A percentile compares a stretch with the other conserved stretches of the same genome.
phyloP scores from a whole-genome alignment of 2,888 invertebrate species.

The Disparrhopalites patrizii region DNA sequence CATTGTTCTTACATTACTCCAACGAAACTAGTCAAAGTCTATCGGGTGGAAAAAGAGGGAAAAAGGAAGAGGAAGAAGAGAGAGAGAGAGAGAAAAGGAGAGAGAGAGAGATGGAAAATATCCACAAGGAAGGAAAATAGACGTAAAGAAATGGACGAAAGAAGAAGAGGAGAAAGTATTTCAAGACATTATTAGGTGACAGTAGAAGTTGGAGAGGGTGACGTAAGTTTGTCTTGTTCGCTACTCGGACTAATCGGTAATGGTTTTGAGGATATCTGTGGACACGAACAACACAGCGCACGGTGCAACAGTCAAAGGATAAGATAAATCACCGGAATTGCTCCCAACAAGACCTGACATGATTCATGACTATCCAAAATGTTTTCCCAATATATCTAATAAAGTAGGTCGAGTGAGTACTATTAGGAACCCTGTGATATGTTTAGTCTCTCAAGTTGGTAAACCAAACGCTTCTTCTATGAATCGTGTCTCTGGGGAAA shows the following conservation, averaged over 20 bases:
- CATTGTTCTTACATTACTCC: no score
- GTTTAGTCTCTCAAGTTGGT: conserved; percentile 15
- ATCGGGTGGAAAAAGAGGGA: not conserved
- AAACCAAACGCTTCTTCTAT: conserved; percentile 5
- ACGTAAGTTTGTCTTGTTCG: conserved; percentile 7
- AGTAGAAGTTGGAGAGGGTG: conserved; percentile 5
- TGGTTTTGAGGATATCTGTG: conserved; percentile 12
- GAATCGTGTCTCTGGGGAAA: not conserved
- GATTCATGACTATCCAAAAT: conserved; percentile 42
- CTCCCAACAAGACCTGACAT: conserved; percentile 33
- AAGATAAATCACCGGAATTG: conserved; percentile 42
- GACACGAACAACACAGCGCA: conserved; percentile 12
- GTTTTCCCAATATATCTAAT: conserved; percentile 28
- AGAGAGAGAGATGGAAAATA: not conserved
- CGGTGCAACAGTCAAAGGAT: conserved; percentile 15
- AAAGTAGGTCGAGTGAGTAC: conserved; percentile 25
- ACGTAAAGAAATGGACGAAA: not conserved
- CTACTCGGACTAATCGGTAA: conserved; percentile 13
- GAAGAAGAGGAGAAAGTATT: conserved; percentile 1
- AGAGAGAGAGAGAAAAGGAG: not conserved
- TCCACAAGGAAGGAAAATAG: not conserved
- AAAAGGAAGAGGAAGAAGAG: conserved; percentile 2
- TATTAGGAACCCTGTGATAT: conserved; percentile 9
- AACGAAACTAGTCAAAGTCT: not conserved
- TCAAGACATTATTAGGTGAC: conserved; percentile 5